Evolutionary conservation across 2,888 invertebrate species (phyloP).

Genomic region (Zygothrica quintamaculata): DNA sequence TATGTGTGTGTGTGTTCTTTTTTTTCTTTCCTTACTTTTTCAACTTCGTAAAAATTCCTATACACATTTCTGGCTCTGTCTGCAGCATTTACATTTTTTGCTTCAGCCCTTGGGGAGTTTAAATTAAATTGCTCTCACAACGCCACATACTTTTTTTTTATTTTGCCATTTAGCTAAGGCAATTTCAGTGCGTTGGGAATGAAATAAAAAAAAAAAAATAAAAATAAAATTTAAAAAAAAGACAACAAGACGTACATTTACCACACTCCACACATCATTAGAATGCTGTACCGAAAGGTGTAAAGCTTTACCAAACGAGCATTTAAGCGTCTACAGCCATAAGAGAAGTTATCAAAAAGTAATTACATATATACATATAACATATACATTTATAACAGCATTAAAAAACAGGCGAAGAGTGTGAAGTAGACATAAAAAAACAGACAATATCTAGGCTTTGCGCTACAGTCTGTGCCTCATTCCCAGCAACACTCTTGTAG

Average conservation of each 20-base stretch:
- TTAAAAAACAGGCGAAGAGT: too few species aligned
- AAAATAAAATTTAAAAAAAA: conserved; percentile 9
- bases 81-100: conserved; percentile 53
- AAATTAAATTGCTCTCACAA: conserved; percentile 72
- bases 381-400: too few species aligned
- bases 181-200: conserved; percentile 26
- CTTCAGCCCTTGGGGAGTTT: conserved; percentile 50
- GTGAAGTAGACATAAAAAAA: too few species aligned
- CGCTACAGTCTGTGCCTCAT: too few species aligned
- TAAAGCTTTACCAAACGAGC: background rate
- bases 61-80: conserved; percentile 44
- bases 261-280: conserved; percentile 2
- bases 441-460: too few species aligned
- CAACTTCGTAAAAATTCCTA: conserved; percentile 22
- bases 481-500: too few species aligned
- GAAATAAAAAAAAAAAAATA: background rate
- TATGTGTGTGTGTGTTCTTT: too few species aligned
- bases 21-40: conserved; percentile 15
- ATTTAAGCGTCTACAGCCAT: too few species aligned
- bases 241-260: conserved; percentile 11
- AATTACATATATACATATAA: background rate
- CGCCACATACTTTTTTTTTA: conserved; percentile 27
- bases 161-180: conserved; percentile 44
- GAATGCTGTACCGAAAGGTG: background rate
- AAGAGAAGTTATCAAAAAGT: background rate